A percentile compares a stretch with the other conserved stretches of the same genome.
Conservation (phyloP, 2,888 invertebrate genomes). For the Pseudococcus jackbeardsleyi region DNA sequence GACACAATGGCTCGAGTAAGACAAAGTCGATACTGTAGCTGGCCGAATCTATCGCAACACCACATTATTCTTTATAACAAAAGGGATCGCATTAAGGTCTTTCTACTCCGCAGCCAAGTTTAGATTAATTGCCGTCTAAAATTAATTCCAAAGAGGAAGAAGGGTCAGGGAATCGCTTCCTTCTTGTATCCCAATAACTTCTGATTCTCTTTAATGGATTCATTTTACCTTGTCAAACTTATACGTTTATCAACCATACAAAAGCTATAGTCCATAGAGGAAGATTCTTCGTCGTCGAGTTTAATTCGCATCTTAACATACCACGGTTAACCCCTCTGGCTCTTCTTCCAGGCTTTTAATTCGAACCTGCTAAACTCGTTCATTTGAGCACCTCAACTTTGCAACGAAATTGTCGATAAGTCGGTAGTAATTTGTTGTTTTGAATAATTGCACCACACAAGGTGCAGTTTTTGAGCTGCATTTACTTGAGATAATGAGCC, state of each 20-base stretch:
- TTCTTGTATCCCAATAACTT: not conserved
- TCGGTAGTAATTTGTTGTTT: not conserved
- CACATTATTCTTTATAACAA: slow-evolving; percentile 35
- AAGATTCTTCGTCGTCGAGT: not conserved
- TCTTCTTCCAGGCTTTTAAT: not conserved
- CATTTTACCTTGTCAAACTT: slow-evolving; percentile 39
- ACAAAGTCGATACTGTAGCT: not conserved
- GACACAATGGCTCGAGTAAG: not conserved
- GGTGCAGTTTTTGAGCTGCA: not conserved
- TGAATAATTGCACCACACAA: not conserved
- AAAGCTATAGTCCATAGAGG: not conserved
- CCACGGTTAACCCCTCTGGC: not conserved
- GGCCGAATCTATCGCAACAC: not conserved
- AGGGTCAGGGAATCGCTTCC: not conserved
- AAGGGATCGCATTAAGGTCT: slow-evolving; percentile 19
- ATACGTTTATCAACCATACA: not conserved
- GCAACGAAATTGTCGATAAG: slow-evolving; percentile 1
- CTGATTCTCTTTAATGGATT: slow-evolving; percentile 25
- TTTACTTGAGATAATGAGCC: not conserved
- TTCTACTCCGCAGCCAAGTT: not conserved
- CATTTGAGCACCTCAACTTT: not conserved
- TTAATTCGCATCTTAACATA: not conserved
- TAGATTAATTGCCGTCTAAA: slow-evolving; percentile 36
- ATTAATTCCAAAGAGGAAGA: not conserved
- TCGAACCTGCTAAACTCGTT: not conserved